Base-by-base conservation (phyloP, 2,113 vertebrate species). In the Odontophorus gujanensis region DNA sequence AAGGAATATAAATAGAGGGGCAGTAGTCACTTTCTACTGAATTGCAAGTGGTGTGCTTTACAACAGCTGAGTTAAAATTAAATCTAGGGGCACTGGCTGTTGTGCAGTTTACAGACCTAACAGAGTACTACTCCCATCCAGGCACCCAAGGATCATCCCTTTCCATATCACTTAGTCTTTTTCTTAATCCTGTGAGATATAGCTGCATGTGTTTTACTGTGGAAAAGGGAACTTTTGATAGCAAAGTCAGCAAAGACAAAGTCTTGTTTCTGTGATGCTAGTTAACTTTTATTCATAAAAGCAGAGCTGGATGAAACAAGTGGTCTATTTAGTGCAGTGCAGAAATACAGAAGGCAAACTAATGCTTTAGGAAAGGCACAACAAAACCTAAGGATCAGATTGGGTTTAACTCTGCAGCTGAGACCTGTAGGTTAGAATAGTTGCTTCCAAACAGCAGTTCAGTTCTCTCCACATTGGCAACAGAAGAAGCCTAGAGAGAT, bases 221-320 rank as follows among this genome's bases (percentile, higher is more conserved):
- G 62, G 24, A 24, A 90, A 92, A 75, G 24, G 47, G 8, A 21
- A 81, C 38, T 32, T 82, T 78, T 76, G 40, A 65, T 21, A 43
- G 38, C 36, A 36, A 0, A 28, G n/a, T 55, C 85, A 87, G 34
- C 42, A 73, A 85, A 85, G 58, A 17, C 18, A 45, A 75, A 73
- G 13, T 55, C 36, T 58, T 61, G 9, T 65, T 82, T 77, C 55
- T 74, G 25, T 67, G 47, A 87, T 42, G 32, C 40, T 73, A 40
- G 26, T 17, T 43, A 83, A 7, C n/a, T 89, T 80, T 76, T 34
- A 65, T 7, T 87, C 24, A 69, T 71, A 78, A 85, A 93, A 85
- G 7, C 36, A 82, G 21, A 32, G 20, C 5, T 55, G 28, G 24
- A 85, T 55, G 30, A 76, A 90, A 88, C 5, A 59, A 72, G 40